These are phyloP conservation scores for Spodoptera frugiperda DNA, from an alignment of 1,140 invertebrate genomes.

Conservation along the genomic window DNA sequence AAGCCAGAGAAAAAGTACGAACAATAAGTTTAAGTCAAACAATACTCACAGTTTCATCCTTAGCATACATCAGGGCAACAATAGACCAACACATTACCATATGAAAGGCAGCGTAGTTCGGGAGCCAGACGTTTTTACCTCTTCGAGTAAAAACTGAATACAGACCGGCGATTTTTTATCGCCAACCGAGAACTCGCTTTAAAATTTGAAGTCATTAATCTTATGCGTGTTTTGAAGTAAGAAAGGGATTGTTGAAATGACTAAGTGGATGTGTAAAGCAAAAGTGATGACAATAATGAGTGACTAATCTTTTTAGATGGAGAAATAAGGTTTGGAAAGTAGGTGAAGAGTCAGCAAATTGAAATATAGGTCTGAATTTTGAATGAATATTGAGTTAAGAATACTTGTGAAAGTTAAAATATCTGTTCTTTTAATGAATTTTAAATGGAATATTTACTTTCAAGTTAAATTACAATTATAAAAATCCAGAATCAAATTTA, in stretches of 20 bases:
- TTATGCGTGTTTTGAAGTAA: slow-evolving; percentile 9
- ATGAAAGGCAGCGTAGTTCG: slow-evolving; percentile 72
- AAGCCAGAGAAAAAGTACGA: not conserved
- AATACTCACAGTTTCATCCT: slow-evolving; percentile 53
- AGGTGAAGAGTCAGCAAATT: not conserved
- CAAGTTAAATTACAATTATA: too few species aligned
- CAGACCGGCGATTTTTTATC: slow-evolving; percentile 51
- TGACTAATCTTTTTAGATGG: not conserved
- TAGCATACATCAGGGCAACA: slow-evolving; percentile 61
- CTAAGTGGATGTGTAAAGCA: slow-evolving; percentile 9
- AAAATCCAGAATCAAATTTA: too few species aligned
- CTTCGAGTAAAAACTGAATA: slow-evolving; percentile 40
- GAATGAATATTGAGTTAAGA: too few species aligned
- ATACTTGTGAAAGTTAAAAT: too few species aligned
- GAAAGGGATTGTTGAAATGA: slow-evolving; percentile 33
- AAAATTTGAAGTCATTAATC: slow-evolving; percentile 36
- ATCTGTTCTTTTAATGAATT: too few species aligned
- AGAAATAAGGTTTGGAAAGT: not conserved
- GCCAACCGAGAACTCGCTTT: slow-evolving; percentile 27
- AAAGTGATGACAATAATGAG: slow-evolving; percentile 2
- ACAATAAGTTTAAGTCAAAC: slow-evolving; percentile 41
- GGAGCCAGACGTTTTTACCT: slow-evolving; percentile 61
- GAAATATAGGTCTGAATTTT: not conserved
- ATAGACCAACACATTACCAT: slow-evolving; percentile 69
- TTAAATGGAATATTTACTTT: too few species aligned